phyloP scores from a whole-genome alignment of 2,888 invertebrate species.

The Mechanitis messenoides region DNA sequence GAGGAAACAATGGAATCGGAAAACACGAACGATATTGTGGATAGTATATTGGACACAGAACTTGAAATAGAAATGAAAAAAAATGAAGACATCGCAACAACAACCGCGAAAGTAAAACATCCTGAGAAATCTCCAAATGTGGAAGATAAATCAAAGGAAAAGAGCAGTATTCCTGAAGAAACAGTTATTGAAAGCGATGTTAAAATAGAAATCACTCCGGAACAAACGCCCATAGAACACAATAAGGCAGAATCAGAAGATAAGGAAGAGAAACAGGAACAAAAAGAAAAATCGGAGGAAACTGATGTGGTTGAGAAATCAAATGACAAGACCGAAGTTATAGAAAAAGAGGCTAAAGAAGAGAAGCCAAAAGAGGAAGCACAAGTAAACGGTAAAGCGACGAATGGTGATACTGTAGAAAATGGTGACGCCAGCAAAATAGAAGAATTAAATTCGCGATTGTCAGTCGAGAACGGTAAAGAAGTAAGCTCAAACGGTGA shows the following conservation, averaged over 20 bases:
- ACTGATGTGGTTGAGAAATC: constrained; percentile 21
- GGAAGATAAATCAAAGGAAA: constrained; percentile 16
- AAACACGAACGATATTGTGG: constrained; percentile 61
- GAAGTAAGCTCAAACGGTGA: constrained; percentile 39
- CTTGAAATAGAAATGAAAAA: constrained; percentile 57
- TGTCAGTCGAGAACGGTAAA: constrained; percentile 58
- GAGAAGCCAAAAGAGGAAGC: constrained; percentile 41
- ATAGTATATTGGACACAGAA: constrained; percentile 62
- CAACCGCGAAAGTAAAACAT: constrained; percentile 2
- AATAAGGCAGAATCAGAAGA: constrained; percentile 30
- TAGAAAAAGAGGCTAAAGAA: constrained; percentile 30
- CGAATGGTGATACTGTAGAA: constrained; percentile 49
- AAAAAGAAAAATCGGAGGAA: constrained; percentile 22
- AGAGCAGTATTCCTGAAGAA: constrained; percentile 28
- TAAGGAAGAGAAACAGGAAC: constrained; percentile 26
- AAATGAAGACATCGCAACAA: constrained; percentile 35
- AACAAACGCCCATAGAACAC: constrained; percentile 11
- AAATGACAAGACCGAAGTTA: constrained; percentile 28
- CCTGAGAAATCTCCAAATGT: not conserved
- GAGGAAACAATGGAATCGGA: constrained; percentile 64
- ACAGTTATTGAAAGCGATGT: constrained; percentile 29
- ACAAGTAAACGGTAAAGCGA: constrained; percentile 58
- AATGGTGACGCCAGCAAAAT: constrained; percentile 57
- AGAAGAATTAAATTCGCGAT: constrained; percentile 54
- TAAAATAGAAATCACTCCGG: constrained; percentile 27